phyloP scores from a whole-genome alignment of 2,113 vertebrate genomes.

The Mastomys natalensis region DNA sequence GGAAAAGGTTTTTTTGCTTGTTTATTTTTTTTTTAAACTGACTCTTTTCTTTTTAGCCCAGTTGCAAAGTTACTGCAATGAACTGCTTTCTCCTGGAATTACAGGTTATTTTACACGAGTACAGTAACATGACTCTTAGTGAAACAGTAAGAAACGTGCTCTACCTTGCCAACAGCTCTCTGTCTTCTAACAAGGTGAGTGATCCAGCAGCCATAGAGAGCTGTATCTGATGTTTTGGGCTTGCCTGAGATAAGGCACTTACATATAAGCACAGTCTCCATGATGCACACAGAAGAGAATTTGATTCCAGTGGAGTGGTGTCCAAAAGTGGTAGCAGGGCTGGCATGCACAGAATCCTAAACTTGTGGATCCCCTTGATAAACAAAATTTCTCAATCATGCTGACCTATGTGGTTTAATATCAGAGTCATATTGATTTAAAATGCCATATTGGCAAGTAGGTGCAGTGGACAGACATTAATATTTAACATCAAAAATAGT shows the following conservation, averaged over 20 bases:
- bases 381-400: background rate
- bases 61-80: conserved; percentile 84
- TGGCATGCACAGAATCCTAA: background rate
- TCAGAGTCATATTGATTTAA: no score
- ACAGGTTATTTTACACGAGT: conserved; percentile 83
- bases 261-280: background rate
- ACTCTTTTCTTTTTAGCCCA: conserved; percentile 78
- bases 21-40: background rate
- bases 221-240: background rate
- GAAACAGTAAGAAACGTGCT: conserved; percentile 63
- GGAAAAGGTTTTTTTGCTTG: background rate
- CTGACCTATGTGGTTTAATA: background rate
- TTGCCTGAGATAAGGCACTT: background rate
- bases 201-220: accelerated
- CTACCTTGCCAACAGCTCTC: conserved; percentile 56
- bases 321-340: background rate
- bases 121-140: accelerated
- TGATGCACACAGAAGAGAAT: background rate
- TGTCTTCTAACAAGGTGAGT: conserved; percentile 76
- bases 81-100: conserved; percentile 87
- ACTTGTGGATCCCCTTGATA: background rate
- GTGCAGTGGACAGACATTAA: background rate
- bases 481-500: background rate
- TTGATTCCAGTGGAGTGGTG: background rate
- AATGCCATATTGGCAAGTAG: background rate